Evolutionary conservation across 1,140 invertebrate genomes (phyloP).

Genomic region (Mya arenaria): DNA sequence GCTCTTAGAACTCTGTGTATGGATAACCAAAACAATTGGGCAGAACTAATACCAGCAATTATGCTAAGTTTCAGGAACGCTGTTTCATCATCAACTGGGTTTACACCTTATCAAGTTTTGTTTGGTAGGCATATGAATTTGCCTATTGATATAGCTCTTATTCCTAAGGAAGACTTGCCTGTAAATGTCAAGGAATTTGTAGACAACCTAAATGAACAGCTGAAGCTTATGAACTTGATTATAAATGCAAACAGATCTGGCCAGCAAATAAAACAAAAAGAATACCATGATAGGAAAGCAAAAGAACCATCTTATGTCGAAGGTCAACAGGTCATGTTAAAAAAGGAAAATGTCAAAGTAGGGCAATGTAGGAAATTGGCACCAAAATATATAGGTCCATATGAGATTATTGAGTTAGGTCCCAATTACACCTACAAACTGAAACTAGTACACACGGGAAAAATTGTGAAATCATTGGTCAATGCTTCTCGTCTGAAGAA

Average conservation of each 20-base stretch:
- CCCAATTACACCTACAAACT: neutral
- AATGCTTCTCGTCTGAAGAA: too few relatives aligned
- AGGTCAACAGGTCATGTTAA: neutral
- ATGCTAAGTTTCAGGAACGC: conserved; percentile 28
- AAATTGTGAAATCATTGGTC: too few relatives aligned
- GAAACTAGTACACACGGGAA: too few relatives aligned
- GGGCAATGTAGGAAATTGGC: neutral
- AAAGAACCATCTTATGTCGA: neutral
- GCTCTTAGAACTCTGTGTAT: too few relatives aligned
- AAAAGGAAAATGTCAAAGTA: neutral
- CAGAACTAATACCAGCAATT: neutral
- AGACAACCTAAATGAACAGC: conserved; percentile 19
- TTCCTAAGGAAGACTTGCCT: conserved; percentile 53
- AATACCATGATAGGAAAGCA: conserved; percentile 1
- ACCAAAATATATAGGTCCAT: neutral
- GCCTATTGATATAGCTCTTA: conserved; percentile 49
- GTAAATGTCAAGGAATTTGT: conserved; percentile 33
- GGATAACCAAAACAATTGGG: conserved; percentile 37
- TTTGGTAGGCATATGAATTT: conserved; percentile 60
- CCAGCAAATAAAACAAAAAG: conserved; percentile 10
- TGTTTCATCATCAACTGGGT: conserved; percentile 42
- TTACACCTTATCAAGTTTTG: conserved; percentile 52
- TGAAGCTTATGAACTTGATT: conserved; percentile 38
- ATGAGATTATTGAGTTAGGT: neutral
- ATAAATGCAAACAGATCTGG: conserved; percentile 42